These are phyloP conservation scores for Gobionotothen gibberifrons DNA, from an alignment of 2,797 vertebrate genomes.

Conservation along the genomic window DNA sequence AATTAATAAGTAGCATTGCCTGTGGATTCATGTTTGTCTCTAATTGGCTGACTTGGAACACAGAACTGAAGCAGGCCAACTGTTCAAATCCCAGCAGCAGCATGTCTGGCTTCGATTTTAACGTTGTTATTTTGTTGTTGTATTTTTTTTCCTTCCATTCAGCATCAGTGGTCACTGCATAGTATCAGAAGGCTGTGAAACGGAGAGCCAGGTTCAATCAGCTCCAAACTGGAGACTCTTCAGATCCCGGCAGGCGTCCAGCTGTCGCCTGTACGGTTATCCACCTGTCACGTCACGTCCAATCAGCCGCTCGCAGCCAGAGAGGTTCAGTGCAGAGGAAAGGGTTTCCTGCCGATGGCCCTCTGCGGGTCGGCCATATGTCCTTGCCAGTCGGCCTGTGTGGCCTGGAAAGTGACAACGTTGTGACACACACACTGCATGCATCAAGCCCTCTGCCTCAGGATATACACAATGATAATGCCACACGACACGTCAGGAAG, in stretches of 20 bases:
- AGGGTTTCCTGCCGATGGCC: conserved; percentile 39
- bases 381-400: conserved; percentile 30
- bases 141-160: conserved; percentile 6
- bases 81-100: conserved; percentile 48
- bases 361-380: conserved; percentile 35
- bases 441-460: conserved; percentile 24
- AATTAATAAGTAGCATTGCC: conserved; percentile 51
- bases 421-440: conserved; percentile 18
- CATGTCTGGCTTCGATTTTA: conserved; percentile 24
- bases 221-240: conserved; percentile 36
- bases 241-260: conserved; percentile 57
- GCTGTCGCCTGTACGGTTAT: conserved; percentile 38
- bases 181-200: conserved; percentile 23
- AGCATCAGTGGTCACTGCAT: conserved; percentile 20
- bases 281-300: conserved; percentile 50
- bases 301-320: conserved; percentile 45
- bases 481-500: conserved; percentile 15
- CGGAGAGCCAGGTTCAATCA: conserved; percentile 51
- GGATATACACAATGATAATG: conserved; percentile 24
- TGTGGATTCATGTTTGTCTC: conserved; percentile 54
- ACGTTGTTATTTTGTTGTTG: neutral
- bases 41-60: conserved; percentile 67
- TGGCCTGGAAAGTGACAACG: conserved; percentile 24
- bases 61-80: conserved; percentile 51
- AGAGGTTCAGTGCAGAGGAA: conserved; percentile 37